Percentiles rank a stretch among this genome's conserved stretches.
Conservation (phyloP, 2,888 invertebrate genomes). For the Sinohyriopsis cumingii region DNA sequence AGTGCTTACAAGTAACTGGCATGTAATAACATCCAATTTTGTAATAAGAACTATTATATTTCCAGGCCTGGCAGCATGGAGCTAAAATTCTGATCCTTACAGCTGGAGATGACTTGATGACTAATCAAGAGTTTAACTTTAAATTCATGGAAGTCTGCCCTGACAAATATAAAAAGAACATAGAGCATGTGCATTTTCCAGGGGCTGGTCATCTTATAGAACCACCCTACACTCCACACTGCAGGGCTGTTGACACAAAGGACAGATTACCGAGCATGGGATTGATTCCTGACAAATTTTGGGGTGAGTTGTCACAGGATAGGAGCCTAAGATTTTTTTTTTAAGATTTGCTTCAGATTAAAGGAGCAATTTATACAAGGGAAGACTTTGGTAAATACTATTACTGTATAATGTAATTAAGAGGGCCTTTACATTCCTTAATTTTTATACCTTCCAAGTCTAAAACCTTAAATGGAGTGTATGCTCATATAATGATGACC, state of each 20-base stretch:
- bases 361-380: too few relatives aligned
- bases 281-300: slow-evolving; percentile 21
- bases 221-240: slow-evolving; percentile 26
- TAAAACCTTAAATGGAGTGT: too few relatives aligned
- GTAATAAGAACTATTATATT: background rate
- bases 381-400: too few relatives aligned
- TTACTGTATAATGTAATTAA: too few relatives aligned
- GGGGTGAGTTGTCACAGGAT: slow-evolving; percentile 8
- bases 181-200: slow-evolving; percentile 17
- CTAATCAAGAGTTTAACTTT: slow-evolving; percentile 18
- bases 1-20: too few relatives aligned
- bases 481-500: too few relatives aligned
- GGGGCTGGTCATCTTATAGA: slow-evolving; percentile 35
- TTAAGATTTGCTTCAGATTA: too few relatives aligned
- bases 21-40: too few relatives aligned
- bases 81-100: slow-evolving; percentile 24
- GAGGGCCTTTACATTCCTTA: too few relatives aligned
- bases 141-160: slow-evolving; percentile 17
- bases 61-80: slow-evolving; percentile 37
- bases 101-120: slow-evolving; percentile 31
- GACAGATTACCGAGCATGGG: slow-evolving; percentile 12
- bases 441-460: too few relatives aligned
- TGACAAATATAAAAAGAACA: slow-evolving; percentile 11
- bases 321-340: too few relatives aligned
- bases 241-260: slow-evolving; percentile 9